These are phyloP conservation scores for Sebastolobus alascanus DNA, from an alignment of 2,797 vertebrate genomes.

Conservation along the genomic window DNA sequence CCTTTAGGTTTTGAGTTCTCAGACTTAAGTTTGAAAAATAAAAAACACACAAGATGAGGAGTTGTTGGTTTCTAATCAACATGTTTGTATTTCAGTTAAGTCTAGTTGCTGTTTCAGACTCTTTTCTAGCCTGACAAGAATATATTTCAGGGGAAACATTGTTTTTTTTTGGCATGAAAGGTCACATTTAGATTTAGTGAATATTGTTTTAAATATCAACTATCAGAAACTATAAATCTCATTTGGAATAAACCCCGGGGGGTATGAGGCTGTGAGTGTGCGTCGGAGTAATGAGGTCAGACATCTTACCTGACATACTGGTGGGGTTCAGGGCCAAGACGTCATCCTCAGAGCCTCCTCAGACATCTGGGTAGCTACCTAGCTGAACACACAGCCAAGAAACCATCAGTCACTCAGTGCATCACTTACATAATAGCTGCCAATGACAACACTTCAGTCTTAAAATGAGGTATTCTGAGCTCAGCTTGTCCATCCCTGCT, in stretches of 20 bases:
- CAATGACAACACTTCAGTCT: not conserved
- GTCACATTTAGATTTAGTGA: not conserved
- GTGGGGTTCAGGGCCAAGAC: constrained; percentile 82
- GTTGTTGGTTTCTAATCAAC: not conserved
- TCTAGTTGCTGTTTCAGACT: not conserved
- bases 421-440: not conserved
- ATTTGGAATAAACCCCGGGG: not conserved
- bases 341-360: constrained; percentile 82
- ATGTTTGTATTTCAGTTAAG: not conserved
- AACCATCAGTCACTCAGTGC: constrained; percentile 6
- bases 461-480: not conserved
- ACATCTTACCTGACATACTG: constrained; percentile 88
- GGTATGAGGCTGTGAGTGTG: not conserved
- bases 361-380: constrained; percentile 77
- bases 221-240: too few species aligned
- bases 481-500: not conserved
- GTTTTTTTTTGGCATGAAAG: not conserved
- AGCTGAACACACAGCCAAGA: constrained; percentile 38
- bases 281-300: not conserved
- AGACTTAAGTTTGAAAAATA: not conserved
- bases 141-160: not conserved
- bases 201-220: not conserved
- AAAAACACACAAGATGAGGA: not conserved
- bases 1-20: not conserved
- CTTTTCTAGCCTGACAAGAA: not conserved